A percentile compares a stretch with the other conserved stretches of the same genome.
Evolutionary conservation across 2,888 invertebrate genomes (phyloP).

Genomic region (Nemotelus pantherinus): DNA sequence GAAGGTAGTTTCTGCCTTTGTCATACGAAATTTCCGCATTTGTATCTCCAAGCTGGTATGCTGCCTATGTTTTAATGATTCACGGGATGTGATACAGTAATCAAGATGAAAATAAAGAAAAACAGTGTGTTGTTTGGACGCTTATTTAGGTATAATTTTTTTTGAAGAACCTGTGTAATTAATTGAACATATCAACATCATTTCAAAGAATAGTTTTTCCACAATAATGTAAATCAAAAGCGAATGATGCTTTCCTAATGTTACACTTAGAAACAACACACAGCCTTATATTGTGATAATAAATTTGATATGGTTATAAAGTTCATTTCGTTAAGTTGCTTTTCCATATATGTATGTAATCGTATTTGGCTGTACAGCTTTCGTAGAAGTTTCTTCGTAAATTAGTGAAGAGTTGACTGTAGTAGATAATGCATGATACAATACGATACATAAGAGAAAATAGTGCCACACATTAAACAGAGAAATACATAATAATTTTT

Average conservation of each 20-base stretch:
- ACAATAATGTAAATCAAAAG: neutral
- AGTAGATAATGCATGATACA: neutral
- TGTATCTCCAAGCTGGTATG: too few relatives aligned
- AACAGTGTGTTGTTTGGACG: too few relatives aligned
- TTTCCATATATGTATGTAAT: constrained; percentile 3
- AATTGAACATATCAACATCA: constrained; percentile 26
- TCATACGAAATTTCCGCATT: too few relatives aligned
- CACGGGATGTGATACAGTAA: too few relatives aligned
- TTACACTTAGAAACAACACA: constrained; percentile 18
- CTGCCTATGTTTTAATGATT: too few relatives aligned
- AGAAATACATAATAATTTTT: too few relatives aligned
- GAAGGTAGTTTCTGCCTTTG: too few relatives aligned
- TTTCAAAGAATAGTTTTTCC: constrained; percentile 1
- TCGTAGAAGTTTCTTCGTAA: neutral
- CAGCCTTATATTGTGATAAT: constrained; percentile 39
- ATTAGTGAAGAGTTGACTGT: neutral
- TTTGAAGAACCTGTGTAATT: neutral
- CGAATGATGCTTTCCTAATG: neutral
- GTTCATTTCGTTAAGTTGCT: neutral
- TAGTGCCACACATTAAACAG: constrained; percentile 9
- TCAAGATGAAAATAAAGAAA: too few relatives aligned
- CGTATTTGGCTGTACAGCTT: neutral
- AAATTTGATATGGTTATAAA: constrained; percentile 23
- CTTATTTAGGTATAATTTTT: too few relatives aligned
- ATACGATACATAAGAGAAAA: constrained; percentile 11